Base-by-base conservation (phyloP, 2,113 vertebrate genomes). In the Syngnathus typhle region DNA sequence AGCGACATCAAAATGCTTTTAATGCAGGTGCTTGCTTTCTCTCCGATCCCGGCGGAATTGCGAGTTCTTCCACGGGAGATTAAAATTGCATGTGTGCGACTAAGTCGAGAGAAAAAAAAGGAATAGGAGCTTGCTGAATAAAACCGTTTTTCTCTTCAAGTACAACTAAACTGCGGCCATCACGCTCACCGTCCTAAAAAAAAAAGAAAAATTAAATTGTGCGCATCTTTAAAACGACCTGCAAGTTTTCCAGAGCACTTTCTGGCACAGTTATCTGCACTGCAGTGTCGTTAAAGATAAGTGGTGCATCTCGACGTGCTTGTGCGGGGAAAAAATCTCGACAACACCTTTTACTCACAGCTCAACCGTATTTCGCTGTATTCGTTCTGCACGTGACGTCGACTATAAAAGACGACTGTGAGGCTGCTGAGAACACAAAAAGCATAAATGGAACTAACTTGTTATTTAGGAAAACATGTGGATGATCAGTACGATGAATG, bases 241-340 rank as follows among this genome's bases (percentile, higher is more conserved):
- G 21, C 43, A 7, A 23, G 37, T 23, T 65, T 52, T 38, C 27
- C 2, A 62, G 23, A 74, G 60, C 36, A 27, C 36, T 32, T 56
- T 2, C 3, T 19, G n/a, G 37, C 41, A 41, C 19, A 61, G 51
- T 66, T 52, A 70, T 64, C 67, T 67, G 62, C 39, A 37, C 38
- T 61, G 23, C 27, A 38, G 60, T 1, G 19, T 16, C 61, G 65
- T 39, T 61, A 75, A 66, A 78, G 15, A 68, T 71, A 73, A 64
- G 13, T 59, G 71, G 66, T 56, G 43, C 19, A 36, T 72, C 61
- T 68, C 64, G 64, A 55, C 67, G 39, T 68, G 65, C 66, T 63
- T 62, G 27, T 66, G 4, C 19, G 43, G 13, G 21, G 7, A 44
- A 64, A 64, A 71, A 64, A 71, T 41, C 61, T 59, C 36, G 64